phyloP scores from a whole-genome alignment of 2,888 invertebrate genomes.

The Epistrophe eligans region DNA sequence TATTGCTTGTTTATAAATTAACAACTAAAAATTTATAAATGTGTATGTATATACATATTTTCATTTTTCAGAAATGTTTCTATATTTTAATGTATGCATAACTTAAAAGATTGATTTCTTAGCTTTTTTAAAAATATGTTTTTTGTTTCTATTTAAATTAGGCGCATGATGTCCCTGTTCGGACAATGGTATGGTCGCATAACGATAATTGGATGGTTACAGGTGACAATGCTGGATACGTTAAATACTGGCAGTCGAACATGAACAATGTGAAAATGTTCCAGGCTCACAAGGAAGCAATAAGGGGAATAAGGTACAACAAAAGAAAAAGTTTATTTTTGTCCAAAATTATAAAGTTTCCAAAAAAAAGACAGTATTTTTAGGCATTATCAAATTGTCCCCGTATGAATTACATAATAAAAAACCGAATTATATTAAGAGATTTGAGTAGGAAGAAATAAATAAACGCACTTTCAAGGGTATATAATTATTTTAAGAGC shows the following conservation, averaged over 20 bases:
- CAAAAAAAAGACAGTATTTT: conserved; percentile 47
- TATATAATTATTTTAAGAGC: conserved; percentile 12
- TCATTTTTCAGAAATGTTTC: too few relatives aligned
- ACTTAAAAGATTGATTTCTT: too few relatives aligned
- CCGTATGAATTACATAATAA: conserved; percentile 28
- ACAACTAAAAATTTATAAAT: too few relatives aligned
- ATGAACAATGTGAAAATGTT: conserved; percentile 99
- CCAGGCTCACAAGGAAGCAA: conserved; percentile 99
- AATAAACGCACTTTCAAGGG: conserved; percentile 27
- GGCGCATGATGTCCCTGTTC: conserved; percentile 99
- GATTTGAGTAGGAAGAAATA: conserved; percentile 51
- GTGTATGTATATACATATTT: too few relatives aligned
- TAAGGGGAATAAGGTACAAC: conserved; percentile 97
- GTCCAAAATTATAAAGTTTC: conserved; percentile 71
- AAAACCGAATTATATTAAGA: background rate
- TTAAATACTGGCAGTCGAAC: conserved; percentile 99
- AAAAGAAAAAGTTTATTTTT: conserved; percentile 79
- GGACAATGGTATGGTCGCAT: conserved; percentile 99
- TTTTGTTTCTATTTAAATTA: conserved; percentile 80
- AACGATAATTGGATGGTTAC: conserved; percentile 99
- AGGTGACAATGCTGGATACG: conserved; percentile 98
- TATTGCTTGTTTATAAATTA: too few relatives aligned
- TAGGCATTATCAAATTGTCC: conserved; percentile 33
- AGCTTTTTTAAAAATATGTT: too few relatives aligned
- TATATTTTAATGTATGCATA: too few relatives aligned